Conservation (phyloP, 2,113 vertebrate species). For the Baryphthengus martii region DNA sequence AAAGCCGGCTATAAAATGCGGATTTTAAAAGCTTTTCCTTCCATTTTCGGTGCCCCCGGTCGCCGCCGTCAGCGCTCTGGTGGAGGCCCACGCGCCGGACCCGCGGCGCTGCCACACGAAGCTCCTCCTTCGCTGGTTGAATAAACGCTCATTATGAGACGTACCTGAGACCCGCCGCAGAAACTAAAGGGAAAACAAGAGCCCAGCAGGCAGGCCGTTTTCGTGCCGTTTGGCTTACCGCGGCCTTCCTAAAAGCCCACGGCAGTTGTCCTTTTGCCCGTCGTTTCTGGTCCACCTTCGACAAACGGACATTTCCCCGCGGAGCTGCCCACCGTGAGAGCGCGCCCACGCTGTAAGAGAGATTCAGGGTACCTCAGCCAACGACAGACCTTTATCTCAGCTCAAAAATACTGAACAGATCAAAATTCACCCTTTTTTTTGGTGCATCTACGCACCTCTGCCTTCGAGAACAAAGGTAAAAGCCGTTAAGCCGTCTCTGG, state of each 20-base stretch:
- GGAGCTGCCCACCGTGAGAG: background rate
- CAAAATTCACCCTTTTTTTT: background rate
- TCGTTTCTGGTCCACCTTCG: rapidly evolving
- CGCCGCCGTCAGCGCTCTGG: background rate
- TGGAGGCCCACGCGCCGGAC: background rate
- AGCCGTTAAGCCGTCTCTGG: rapidly evolving
- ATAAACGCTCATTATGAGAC: background rate
- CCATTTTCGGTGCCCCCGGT: background rate
- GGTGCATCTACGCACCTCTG: background rate
- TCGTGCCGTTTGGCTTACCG: rapidly evolving
- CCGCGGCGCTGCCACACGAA: rapidly evolving
- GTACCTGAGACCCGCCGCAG: background rate
- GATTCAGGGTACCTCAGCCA: background rate
- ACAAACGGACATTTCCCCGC: rapidly evolving
- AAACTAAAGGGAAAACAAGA: background rate
- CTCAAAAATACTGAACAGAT: background rate
- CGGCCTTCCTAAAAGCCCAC: rapidly evolving
- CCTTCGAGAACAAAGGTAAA: background rate
- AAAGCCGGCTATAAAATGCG: background rate
- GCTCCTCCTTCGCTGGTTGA: background rate
- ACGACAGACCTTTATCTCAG: rapidly evolving
- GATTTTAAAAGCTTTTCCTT: background rate
- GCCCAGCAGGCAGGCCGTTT: background rate
- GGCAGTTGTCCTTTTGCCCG: rapidly evolving
- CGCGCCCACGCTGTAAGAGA: rapidly evolving